Evolutionary conservation across 2,888 invertebrate genomes (phyloP), one percentile per base, ranked within the genome.

Genomic region (Drosophila tripunctata): DNA sequence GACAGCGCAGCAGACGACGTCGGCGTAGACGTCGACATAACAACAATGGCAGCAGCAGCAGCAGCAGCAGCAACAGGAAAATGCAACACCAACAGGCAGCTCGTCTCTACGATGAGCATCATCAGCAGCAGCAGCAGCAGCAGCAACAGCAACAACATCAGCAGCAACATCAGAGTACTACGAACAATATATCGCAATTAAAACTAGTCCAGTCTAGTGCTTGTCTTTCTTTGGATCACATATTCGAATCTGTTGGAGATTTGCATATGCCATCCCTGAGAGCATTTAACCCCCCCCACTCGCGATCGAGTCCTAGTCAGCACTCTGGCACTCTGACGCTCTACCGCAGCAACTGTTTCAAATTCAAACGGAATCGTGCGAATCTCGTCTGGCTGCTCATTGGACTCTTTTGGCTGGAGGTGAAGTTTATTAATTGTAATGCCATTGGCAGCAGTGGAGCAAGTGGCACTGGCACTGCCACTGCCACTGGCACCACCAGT

Each of bases 361-460:
- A 85, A 33, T 44, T 45, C 35, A 83, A 82, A 36, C 66, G 78
- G 1, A 78, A 71, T 38, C 69, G 84, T 1, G 43, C 84, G 0
- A 89, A 90, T 63, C 79, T 90, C 12, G 77, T 90, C 1, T 91
- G 90, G 91, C 54, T 91, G 10, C 71, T 91, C 3, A 90, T 91
- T 55, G 90, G 90, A 0, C 71, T 91, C 0, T 87, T 91, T 22
- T 91, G 91, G 90, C 80, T 91, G 14, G 90, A 91, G 67, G 84
- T 88, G 10, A 89, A 90, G 50, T 68, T 90, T 14, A 89, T 89
- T 21, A 89, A 87, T 62, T 90, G 90, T 69, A 88, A 82, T 67
- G 78, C 86, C 8, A 81, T 87, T 41, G 73, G 58, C 35, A 54
- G 50, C 12, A 43, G 75, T 17, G 84, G 67, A 27, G 10, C 27